Base-by-base conservation (phyloP, 2,113 vertebrate genomes). In the Myotis lucifugus region DNA sequence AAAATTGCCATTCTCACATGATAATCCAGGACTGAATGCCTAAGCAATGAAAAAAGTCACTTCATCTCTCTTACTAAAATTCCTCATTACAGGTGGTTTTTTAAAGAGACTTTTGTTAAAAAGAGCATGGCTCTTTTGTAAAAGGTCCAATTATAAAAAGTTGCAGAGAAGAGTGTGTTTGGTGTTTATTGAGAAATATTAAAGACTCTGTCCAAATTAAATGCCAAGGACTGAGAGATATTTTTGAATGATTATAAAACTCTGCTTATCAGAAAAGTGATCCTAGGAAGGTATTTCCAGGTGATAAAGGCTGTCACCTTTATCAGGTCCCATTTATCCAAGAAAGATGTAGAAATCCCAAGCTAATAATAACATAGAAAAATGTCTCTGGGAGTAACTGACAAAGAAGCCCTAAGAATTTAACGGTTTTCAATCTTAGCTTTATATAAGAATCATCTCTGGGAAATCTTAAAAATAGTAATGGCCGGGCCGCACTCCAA, bases 391-490 rank as follows among this genome's bases (percentile, higher is more conserved):
- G 13, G 66, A 85, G 29, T 66, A 52, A 74, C 21, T 73, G 15
- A 73, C 29, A 72, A 94, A 66, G 54, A 79, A 85, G 37, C 32
- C 12, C 18, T 40, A 69, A 21, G 79, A 76, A 59, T 72, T 73
- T 15, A 85, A 85, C 34, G 19, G 54, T 64, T 79, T 15, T 73
- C 34, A 81, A 34, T 61, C 15, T 23, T 34, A 54, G 66, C 17
- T 61, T 61, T 61, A 61, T 27, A 61, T 61, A 61, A 27, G 23
- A 61, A 73, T 81, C 86, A 88, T 32, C 4, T 81, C 34, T 86
- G 88, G 54, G 82, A 27, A 23, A 81, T 64, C 66, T 74, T 94
- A 48, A 74, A 79, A 91, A 86, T 56, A 91, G 37, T 81, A 73
- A 66, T 66, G 74, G 66, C 34, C 73, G 29, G 74, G 66, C 34